These are phyloP conservation scores for Pristiophorus japonicus DNA, from an alignment of 2,113 vertebrate genomes.

Conservation along the genomic window DNA sequence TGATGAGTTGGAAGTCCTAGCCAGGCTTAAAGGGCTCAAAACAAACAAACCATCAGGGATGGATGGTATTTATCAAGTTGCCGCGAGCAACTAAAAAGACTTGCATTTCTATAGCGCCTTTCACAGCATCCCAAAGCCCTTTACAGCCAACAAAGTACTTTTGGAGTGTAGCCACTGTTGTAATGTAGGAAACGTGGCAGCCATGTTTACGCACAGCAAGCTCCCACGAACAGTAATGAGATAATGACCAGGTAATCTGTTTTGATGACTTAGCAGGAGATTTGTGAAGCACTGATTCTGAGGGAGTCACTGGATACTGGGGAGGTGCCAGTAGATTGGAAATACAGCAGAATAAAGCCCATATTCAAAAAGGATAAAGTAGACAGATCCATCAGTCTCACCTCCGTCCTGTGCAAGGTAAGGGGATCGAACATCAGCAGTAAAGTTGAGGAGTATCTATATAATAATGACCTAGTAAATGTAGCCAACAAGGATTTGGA, in stretches of 20 bases:
- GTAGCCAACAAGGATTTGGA: no score
- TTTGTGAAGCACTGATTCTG: background rate
- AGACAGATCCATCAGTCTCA: background rate
- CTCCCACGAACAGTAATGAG: background rate
- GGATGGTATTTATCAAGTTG: background rate
- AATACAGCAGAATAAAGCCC: background rate
- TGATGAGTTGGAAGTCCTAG: background rate
- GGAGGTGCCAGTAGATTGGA: background rate
- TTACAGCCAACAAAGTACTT: background rate
- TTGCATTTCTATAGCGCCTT: background rate
- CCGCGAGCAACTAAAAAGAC: background rate
- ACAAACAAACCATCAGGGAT: background rate
- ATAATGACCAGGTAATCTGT: background rate
- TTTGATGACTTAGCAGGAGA: background rate
- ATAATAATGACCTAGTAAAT: no score
- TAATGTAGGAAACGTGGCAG: background rate
- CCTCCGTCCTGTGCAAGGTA: no score
- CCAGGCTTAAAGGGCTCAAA: background rate
- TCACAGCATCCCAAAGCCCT: background rate
- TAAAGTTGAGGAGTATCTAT: no score
- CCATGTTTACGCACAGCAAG: background rate
- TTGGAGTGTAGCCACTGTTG: background rate
- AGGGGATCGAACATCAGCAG: no score
- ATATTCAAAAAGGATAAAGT: background rate
- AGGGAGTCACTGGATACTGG: background rate